Percentiles rank a stretch among this genome's conserved stretches.
Conservation (phyloP, 2,797 vertebrate genomes). For the Rallus crepitans region DNA sequence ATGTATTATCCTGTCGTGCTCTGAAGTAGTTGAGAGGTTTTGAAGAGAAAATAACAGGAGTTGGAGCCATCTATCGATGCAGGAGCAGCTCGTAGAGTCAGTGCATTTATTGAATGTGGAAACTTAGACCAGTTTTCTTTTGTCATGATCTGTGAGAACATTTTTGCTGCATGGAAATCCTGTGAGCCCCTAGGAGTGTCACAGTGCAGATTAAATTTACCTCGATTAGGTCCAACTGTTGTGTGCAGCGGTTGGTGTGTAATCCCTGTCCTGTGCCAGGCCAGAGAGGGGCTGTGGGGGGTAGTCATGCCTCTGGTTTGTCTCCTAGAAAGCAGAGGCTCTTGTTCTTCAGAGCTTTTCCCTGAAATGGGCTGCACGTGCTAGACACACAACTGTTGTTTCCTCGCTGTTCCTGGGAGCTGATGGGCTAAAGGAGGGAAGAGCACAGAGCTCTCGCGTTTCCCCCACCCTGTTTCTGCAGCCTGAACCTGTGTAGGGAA, state of each 20-base stretch:
- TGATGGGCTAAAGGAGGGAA: not conserved
- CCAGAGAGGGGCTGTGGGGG: not conserved
- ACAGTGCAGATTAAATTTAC: not conserved
- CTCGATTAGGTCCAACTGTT: not conserved
- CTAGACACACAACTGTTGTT: too few relatives aligned
- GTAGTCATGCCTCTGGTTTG: not conserved
- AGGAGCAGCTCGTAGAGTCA: not conserved
- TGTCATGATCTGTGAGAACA: not conserved
- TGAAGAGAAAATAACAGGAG: not conserved
- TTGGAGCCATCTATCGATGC: not conserved
- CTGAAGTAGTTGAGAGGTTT: not conserved
- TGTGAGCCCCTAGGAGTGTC: not conserved
- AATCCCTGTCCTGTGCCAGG: fast-evolving
- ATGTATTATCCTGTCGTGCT: not conserved
- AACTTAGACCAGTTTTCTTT: not conserved
- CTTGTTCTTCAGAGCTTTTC: not conserved
- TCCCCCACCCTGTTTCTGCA: not conserved
- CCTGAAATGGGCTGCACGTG: not conserved
- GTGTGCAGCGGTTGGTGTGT: not conserved
- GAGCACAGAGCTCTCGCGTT: not conserved
- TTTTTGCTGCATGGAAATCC: not conserved
- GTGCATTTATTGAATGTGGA: not conserved
- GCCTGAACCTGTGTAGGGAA: not conserved
- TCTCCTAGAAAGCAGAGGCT: not conserved
- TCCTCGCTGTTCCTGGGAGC: not conserved